Base-by-base conservation (phyloP, 1,140 invertebrate species). In the Drosophila lini region DNA sequence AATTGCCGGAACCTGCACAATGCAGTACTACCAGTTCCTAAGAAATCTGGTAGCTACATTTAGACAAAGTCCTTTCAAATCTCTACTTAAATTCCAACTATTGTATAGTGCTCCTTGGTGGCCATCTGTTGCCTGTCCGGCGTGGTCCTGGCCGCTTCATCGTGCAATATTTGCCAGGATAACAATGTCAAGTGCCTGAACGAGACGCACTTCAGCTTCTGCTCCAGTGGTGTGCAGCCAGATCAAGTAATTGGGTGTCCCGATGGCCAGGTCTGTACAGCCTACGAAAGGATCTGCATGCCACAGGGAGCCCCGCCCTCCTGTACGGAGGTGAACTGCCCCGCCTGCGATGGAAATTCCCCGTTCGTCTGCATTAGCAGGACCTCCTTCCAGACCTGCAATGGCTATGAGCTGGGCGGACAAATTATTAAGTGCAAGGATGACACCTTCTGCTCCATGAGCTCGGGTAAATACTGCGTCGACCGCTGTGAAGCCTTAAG, bases 291-390 rank as follows among this genome's bases (percentile, higher is more conserved):
- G 2, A 41, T 53, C 25, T 85, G 82, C 48, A 32, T 60, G 3
- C 16, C 40, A 0, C 36, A 34, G 1, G 65, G 57, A 19, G 9
- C 11, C 1, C 0, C 11, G 2, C 8, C 22, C 13, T 19, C 63
- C n/a, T 41, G 45, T 34, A 0, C 22, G 15, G 6, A 59, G 16
- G 45, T 64, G 19, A 9, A 57, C 1, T 91, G 89, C 45, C 48
- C 56, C 0, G 3, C 11, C n/a, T 91, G 90, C 40, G 63, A 75
- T 42, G 80, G 59, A 15, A 1, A 0, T 2, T 25, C 44, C 0
- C 3, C 69, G 2, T 91, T 91, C 25, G 67, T 82, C 34, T 91
- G 90, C 47, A 91, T 74, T 8, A 91, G 84, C 41, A 69, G 77
- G 31, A 91, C 73, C 22, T 83, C 84, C 11, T 91, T 83, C 40